A percentile compares a stretch with the other conserved stretches of the same genome.
phyloP scores from a whole-genome alignment of 2,113 vertebrate genomes.

The Malurus melanocephalus region DNA sequence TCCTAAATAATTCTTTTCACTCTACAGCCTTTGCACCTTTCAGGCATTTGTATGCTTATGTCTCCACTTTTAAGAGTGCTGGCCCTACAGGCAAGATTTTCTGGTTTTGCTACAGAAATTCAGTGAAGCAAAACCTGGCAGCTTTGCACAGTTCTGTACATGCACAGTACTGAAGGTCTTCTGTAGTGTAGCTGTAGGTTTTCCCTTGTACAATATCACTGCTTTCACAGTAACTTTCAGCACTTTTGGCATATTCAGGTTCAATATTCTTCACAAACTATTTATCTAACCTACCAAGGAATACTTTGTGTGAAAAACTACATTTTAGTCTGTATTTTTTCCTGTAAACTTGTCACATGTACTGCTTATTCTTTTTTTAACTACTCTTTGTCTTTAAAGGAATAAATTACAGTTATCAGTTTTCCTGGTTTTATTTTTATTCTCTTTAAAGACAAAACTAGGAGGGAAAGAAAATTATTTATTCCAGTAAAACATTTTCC shows the following conservation, averaged over 20 bases:
- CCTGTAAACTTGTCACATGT: neutral
- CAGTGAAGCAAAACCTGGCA: conserved; percentile 55
- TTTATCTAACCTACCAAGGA: conserved; percentile 32
- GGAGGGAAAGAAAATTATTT: neutral
- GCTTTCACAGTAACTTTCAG: conserved; percentile 11
- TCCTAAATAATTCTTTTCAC: conserved; percentile 27
- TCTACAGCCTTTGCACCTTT: neutral
- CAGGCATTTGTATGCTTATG: conserved; percentile 4
- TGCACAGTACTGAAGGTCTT: neutral
- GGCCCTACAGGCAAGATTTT: conserved; percentile 49
- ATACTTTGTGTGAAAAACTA: neutral
- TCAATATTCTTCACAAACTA: conserved; percentile 5
- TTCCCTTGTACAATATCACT: neutral
- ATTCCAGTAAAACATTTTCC: neutral
- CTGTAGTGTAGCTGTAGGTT: neutral
- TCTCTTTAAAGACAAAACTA: neutral
- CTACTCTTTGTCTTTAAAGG: neutral
- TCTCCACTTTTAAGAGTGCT: neutral
- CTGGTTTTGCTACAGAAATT: conserved; percentile 53
- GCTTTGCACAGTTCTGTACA: conserved; percentile 18
- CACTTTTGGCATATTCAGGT: conserved; percentile 16
- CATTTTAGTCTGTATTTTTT: neutral
- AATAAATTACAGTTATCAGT: neutral
- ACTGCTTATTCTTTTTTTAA: neutral
- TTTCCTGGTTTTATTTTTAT: neutral